Evolutionary conservation across 2,888 invertebrate genomes (phyloP).

Genomic region (Heliconius sara): DNA sequence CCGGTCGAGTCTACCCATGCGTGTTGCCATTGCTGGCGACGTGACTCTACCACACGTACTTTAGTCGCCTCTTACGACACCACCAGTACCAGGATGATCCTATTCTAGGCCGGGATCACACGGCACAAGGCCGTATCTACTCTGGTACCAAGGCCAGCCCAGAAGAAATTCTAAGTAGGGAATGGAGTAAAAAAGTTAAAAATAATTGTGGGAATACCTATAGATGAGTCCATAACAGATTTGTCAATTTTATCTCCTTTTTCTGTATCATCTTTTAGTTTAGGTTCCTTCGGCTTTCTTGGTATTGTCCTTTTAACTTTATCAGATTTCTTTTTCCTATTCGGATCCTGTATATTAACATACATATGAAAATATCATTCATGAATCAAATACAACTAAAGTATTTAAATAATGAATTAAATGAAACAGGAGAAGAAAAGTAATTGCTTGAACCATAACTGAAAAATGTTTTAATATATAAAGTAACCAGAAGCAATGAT

Average conservation of each 20-base stretch:
- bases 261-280: conserved; percentile 58
- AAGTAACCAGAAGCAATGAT: neutral
- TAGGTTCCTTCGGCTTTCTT: conserved; percentile 67
- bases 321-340: conserved; percentile 65
- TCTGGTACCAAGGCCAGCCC: too few relatives aligned
- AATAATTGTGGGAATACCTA: conserved; percentile 55
- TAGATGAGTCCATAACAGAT: conserved; percentile 61
- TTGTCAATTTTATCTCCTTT: conserved; percentile 56
- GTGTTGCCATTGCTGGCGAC: too few relatives aligned
- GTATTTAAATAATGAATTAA: neutral
- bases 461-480: neutral
- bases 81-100: too few relatives aligned
- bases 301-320: conserved; percentile 60
- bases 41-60: too few relatives aligned
- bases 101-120: too few relatives aligned
- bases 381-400: neutral
- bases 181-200: too few relatives aligned
- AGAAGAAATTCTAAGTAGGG: too few relatives aligned
- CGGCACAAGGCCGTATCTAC: too few relatives aligned
- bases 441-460: neutral
- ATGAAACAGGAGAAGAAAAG: too few relatives aligned
- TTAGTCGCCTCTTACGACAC: too few relatives aligned
- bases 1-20: too few relatives aligned
- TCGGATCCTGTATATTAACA: conserved; percentile 66
- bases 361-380: neutral